Base-by-base conservation (phyloP, 23 tunicate genomes). In the Halocynthia roretzi region DNA sequence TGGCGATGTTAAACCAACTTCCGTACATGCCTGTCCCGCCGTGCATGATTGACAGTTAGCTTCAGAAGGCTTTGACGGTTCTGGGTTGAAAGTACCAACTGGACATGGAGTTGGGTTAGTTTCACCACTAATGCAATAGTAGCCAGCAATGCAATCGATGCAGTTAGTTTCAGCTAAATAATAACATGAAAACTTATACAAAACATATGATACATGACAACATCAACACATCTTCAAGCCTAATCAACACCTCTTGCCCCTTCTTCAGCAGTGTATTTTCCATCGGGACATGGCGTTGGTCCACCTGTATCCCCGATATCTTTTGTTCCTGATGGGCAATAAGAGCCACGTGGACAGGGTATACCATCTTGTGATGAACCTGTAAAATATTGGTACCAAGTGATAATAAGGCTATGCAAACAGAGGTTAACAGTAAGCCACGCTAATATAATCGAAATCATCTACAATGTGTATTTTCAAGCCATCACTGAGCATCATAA, bases 141-240 rank as follows among this genome's bases (percentile, higher is more conserved):
- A 82, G 8, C 99, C 99, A 62, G 93, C 82, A 8, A 88, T 96
- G 62, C 99, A 96, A 8, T 77, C 85, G 21, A 84, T 83, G 54
- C 99, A 95, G 40, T 78, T 87, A n/a, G 66, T 78, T 20, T 50
- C 31, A 51, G 80, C 90, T 85, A 65, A 7, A 56, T 71, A 8
- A 44, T 31, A 31, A 31, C 44, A 31, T 31, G 2, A 31, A 31
- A 31, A 31, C 1, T 31, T 31, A 31, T 19, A 67, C 21, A 44
- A 67, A 19, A 14, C 21, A 2, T n/a, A 31, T 67, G 23, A 5
- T 15, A 67, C 1, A 11, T 67, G 18, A 67, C 11, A n/a, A 44
- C 23, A 67, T 67, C 15, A 67, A 10, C 71, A 68, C 2, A 15
- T 21, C 4, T 31, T 31, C 44, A 31, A 31, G 44, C 44, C 44